phyloP scores from a whole-genome alignment of 1,140 invertebrate species.

The Sesamia nonagrioides region DNA sequence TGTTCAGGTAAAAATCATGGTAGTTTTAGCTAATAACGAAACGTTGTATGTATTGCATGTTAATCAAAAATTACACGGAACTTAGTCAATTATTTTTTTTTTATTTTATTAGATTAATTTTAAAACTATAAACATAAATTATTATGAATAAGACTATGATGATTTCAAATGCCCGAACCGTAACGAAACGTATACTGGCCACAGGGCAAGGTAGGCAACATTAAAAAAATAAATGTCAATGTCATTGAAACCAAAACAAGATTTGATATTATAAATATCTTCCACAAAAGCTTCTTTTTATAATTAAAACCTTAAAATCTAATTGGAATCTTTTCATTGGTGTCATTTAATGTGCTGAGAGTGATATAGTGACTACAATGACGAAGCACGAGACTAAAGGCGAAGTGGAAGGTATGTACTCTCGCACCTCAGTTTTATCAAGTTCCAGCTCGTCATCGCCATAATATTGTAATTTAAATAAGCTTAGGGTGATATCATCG shows the following conservation, averaged over 20 bases:
- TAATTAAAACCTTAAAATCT: background rate
- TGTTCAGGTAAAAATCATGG: background rate
- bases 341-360: background rate
- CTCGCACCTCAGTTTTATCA: slow-evolving; percentile 4
- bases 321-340: background rate
- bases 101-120: too few species aligned
- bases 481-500: background rate
- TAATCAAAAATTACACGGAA: too few species aligned
- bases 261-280: background rate
- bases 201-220: slow-evolving; percentile 4
- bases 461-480: background rate
- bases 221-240: slow-evolving; percentile 21
- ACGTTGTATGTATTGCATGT: background rate
- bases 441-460: background rate
- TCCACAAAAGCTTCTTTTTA: background rate
- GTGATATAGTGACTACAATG: slow-evolving; percentile 52
- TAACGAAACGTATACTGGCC: slow-evolving; percentile 23
- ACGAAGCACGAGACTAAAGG: slow-evolving; percentile 55
- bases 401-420: slow-evolving; percentile 63
- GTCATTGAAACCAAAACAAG: slow-evolving; percentile 45
- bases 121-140: too few species aligned
- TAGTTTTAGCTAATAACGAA: background rate
- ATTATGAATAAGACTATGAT: too few species aligned
- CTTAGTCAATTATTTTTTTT: too few species aligned
- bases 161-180: background rate